Base-by-base conservation (phyloP, 1,140 invertebrate species). In the Bombus waltoni region DNA sequence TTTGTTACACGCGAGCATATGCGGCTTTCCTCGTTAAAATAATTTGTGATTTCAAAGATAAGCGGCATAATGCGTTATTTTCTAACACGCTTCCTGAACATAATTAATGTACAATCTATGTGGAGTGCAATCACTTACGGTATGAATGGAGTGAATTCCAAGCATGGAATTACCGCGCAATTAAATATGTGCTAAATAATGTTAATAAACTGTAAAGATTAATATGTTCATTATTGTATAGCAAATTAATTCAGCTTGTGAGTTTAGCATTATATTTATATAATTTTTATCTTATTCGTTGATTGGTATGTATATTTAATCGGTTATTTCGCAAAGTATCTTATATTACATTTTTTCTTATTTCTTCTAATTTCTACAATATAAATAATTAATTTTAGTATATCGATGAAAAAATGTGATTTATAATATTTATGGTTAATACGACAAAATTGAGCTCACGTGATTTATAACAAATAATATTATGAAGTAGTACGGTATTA, bases 101-200 rank as follows among this genome's bases (percentile, higher is more conserved):
- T 62, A 47, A 79, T 79, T 83, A 71, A 83, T 42, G 22, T 15
- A 40, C 42, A 77, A 57, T 83, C 28, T 10, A 59, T 53, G 53
- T 59, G 80, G 28, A 62, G 32, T 44, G 18, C 38, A 53, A 40
- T 70, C 22, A 25, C 22, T 42, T 76, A 42, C 35, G 75, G 71
- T 79, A 71, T 32, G 32, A 79, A 57, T 77, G 47, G 11, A 81
- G 72, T 32, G 70, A 73, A 82, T 59, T 75, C 71, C 40, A 59
- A 82, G 22, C 11, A 82, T 75, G 53, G 66, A 59, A 78, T 78
- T 38, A 70, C 9, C 38, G 62, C 22, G 32, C 47, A 68, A 25
- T 28, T 78, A 59, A 57, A 44, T 59, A 35, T 65, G 5, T 38
- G 15, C 22, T 65, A 47, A 74, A 66, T 25, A 65, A 62, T 75